Conservation (phyloP, 1,140 invertebrate genomes). For the Drosophila punjabiensis region DNA sequence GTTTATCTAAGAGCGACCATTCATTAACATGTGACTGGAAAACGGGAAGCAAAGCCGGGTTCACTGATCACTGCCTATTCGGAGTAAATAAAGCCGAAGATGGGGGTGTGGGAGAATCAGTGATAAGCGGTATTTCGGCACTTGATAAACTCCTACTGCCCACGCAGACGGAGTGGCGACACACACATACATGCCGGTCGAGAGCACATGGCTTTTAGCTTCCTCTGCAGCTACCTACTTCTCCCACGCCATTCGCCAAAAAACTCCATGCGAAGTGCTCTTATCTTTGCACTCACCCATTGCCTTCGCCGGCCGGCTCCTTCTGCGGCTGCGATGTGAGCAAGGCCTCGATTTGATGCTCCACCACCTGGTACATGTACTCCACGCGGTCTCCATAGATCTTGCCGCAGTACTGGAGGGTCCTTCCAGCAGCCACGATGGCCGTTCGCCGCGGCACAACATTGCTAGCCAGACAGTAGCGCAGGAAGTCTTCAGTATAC, state of each 20-base stretch:
- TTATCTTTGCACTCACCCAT: slow-evolving; percentile 41
- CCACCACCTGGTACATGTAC: slow-evolving; percentile 51
- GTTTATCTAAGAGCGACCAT: slow-evolving; percentile 3
- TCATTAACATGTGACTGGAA: slow-evolving; percentile 31
- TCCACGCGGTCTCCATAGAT: slow-evolving; percentile 69
- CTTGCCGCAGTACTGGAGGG: slow-evolving; percentile 56
- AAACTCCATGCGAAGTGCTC: neutral
- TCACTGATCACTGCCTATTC: slow-evolving; percentile 20
- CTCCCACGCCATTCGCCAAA: slow-evolving; percentile 1
- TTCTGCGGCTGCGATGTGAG: slow-evolving; percentile 39
- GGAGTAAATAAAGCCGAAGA: slow-evolving; percentile 41
- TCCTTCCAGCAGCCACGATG: slow-evolving; percentile 48
- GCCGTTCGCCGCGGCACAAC: slow-evolving; percentile 42
- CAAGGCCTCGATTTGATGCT: slow-evolving; percentile 56
- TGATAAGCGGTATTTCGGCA: slow-evolving; percentile 38
- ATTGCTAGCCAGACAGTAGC: neutral
- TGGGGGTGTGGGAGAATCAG: slow-evolving; percentile 12
- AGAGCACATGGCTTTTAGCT: slow-evolving; percentile 26
- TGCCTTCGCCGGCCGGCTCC: slow-evolving; percentile 14
- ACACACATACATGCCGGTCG: neutral
- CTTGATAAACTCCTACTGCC: slow-evolving; percentile 39
- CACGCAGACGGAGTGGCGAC: slow-evolving; percentile 58
- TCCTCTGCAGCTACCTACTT: neutral
- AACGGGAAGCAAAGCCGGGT: slow-evolving; percentile 22
- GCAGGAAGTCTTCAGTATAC: slow-evolving; percentile 59